Evolutionary conservation across 2,888 invertebrate genomes (phyloP).

Genomic region (Nymphalis urticae): DNA sequence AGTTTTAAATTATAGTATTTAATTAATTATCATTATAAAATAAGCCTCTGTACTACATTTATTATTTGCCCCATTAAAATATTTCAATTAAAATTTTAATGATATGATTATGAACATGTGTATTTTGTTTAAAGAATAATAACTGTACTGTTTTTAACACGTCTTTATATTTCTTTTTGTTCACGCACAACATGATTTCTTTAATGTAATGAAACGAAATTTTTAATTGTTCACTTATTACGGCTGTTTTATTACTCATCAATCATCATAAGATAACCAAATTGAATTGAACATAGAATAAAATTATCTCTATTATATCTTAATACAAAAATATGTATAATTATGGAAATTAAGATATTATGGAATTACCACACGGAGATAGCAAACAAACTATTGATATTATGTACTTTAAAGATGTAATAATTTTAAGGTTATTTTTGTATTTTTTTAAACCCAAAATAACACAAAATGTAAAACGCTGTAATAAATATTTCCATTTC

Average conservation of each 20-base stretch:
- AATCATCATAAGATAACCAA: background rate
- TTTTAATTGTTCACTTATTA: background rate
- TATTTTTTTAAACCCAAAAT: slow-evolving; percentile 29
- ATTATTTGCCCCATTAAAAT: slow-evolving; percentile 7
- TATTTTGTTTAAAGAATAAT: background rate
- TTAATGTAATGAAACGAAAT: too few species aligned
- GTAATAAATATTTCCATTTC: slow-evolving; percentile 23
- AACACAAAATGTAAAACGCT: slow-evolving; percentile 15
- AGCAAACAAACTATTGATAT: background rate
- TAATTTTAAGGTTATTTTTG: slow-evolving; percentile 23
- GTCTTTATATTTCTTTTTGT: slow-evolving; percentile 11
- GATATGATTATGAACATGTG: background rate
- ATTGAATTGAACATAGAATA: slow-evolving; percentile 1
- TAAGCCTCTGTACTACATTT: slow-evolving; percentile 3
- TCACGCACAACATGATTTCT: slow-evolving; percentile 18
- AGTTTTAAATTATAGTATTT: slow-evolving; percentile 22
- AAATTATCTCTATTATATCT: background rate
- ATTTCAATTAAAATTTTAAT: background rate
- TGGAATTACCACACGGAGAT: background rate
- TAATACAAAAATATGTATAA: background rate
- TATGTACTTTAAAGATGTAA: slow-evolving; percentile 8
- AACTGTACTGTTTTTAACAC: background rate
- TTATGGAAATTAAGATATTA: background rate
- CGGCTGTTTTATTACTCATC: background rate
- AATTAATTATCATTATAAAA: slow-evolving; percentile 15